phyloP scores from a whole-genome alignment of 2,888 invertebrate genomes.

The Chironomus riparius region DNA sequence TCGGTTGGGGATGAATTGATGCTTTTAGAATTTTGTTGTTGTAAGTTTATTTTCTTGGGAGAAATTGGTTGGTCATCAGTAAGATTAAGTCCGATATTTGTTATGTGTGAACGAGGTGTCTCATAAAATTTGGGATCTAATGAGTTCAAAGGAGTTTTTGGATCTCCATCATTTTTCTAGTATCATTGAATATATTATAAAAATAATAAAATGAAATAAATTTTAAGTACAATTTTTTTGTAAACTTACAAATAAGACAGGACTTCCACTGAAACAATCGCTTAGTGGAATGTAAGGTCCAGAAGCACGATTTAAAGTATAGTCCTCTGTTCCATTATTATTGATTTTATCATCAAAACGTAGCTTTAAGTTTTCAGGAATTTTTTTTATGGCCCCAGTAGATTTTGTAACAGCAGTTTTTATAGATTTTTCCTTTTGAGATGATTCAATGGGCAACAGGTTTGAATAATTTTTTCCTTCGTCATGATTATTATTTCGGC shows the following conservation, averaged over 20 bases:
- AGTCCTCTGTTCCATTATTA: constrained; percentile 45
- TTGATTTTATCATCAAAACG: constrained; percentile 29
- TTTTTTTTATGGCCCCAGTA: constrained; percentile 37
- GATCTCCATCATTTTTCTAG: constrained; percentile 33
- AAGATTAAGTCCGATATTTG: constrained; percentile 41
- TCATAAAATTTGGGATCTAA: constrained; percentile 50
- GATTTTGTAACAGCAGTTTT: constrained; percentile 30
- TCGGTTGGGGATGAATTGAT: constrained; percentile 52
- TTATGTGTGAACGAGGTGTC: constrained; percentile 40
- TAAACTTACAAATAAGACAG: constrained; percentile 37
- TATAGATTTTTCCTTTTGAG: too few species aligned
- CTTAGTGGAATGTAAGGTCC: constrained; percentile 88
- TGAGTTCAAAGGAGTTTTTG: constrained; percentile 40
- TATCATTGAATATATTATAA: background rate
- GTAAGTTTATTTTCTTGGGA: constrained; percentile 42
- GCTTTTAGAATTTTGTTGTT: constrained; percentile 30
- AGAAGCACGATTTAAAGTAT: constrained; percentile 56
- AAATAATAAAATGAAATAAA: background rate
- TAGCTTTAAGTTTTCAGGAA: constrained; percentile 42
- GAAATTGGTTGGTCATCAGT: constrained; percentile 43
- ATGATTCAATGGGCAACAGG: too few species aligned
- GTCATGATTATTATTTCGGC: background rate
- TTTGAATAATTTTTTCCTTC: too few species aligned
- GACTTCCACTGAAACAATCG: constrained; percentile 79
- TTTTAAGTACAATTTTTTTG: background rate